Conservation (phyloP, 2,888 invertebrate species). For the Drosophila algonquin region DNA sequence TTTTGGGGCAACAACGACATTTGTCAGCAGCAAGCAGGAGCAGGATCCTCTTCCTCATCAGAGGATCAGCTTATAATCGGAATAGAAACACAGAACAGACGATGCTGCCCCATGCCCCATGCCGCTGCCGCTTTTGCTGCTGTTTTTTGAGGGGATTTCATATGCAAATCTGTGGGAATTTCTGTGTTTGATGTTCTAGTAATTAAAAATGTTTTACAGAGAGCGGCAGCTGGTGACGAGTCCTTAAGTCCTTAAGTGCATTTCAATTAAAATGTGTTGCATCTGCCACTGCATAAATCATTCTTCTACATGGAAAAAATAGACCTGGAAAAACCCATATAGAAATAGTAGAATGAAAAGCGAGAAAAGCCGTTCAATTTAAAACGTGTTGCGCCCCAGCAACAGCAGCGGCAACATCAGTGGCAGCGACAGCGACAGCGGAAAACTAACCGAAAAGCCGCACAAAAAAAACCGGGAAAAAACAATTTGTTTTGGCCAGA, state of each 20-base stretch:
- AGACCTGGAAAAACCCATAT: background rate
- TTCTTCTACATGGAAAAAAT: conserved; percentile 21
- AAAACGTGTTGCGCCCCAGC: conserved; percentile 61
- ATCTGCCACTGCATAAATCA: conserved; percentile 67
- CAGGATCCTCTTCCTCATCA: conserved; percentile 1
- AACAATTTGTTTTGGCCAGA: conserved; percentile 1
- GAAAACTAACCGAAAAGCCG: conserved; percentile 43
- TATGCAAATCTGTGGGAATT: conserved; percentile 30
- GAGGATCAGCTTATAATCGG: conserved; percentile 31
- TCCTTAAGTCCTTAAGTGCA: conserved; percentile 71
- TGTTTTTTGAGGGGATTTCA: conserved; percentile 6
- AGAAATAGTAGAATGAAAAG: conserved; percentile 2
- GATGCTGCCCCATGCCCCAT: no score
- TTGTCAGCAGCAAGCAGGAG: conserved; percentile 26
- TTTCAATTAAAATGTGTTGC: conserved; percentile 65
- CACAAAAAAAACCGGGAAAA: background rate
- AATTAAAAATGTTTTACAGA: conserved; percentile 35
- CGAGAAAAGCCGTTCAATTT: conserved; percentile 67
- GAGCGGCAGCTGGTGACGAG: background rate
- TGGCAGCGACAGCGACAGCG: conserved; percentile 46
- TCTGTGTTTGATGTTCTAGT: conserved; percentile 13
- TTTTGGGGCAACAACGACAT: conserved; percentile 39
- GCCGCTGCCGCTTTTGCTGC: background rate
- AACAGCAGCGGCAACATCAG: no score
- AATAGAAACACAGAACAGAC: background rate